These are phyloP conservation scores for Stegostoma tigrinum DNA, from an alignment of 2,113 vertebrate species.

Conservation along the genomic window DNA sequence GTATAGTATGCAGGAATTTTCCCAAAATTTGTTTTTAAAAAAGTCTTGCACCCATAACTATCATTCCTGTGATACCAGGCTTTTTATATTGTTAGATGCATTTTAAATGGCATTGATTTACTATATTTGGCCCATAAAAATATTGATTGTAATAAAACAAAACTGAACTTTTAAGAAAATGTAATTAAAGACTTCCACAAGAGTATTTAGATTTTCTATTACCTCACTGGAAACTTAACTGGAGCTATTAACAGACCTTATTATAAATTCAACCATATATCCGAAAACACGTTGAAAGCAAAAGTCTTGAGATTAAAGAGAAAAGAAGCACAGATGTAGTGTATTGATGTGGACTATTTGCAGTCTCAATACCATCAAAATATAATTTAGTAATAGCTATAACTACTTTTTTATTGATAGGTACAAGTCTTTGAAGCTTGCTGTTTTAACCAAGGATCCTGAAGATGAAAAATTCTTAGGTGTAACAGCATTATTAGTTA, in stretches of 20 bases:
- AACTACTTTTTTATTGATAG: slow-evolving; percentile 4
- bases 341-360: background rate
- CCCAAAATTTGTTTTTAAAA: background rate
- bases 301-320: background rate
- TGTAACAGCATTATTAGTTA: background rate
- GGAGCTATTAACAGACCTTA: background rate
- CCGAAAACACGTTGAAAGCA: background rate
- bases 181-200: background rate
- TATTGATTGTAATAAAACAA: background rate
- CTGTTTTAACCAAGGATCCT: background rate
- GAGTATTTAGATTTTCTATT: background rate
- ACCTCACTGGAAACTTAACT: background rate
- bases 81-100: background rate
- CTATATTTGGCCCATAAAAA: background rate
- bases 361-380: background rate
- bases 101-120: background rate
- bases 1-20: background rate
- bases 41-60: background rate
- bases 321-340: background rate
- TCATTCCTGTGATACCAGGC: background rate
- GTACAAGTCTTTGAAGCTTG: background rate
- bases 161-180: background rate
- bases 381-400: background rate
- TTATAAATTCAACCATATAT: background rate
- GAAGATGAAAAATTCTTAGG: background rate